Percentiles rank a stretch among this genome's conserved stretches.
Conservation (phyloP, 2,888 invertebrate genomes). For the Dryomyza anilis region DNA sequence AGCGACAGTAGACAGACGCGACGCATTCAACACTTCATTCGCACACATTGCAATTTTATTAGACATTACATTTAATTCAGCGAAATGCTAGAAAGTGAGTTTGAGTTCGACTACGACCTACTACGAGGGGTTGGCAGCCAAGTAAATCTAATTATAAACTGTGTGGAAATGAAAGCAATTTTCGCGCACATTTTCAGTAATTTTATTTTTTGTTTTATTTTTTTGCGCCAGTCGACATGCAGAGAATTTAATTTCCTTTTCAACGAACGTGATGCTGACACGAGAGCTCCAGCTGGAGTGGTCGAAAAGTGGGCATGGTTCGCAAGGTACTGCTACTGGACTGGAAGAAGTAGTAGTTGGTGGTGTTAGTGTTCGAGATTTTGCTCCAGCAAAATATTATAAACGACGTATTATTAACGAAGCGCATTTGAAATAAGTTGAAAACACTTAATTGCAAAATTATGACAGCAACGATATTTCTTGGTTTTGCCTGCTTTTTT, state of each 20-base stretch:
- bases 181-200: not conserved
- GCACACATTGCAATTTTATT: not conserved
- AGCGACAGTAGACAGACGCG: not conserved
- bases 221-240: not conserved
- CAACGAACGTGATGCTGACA: not conserved
- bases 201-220: too few species aligned
- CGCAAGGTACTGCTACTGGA: too few species aligned
- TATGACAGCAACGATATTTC: not conserved
- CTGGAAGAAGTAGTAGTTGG: not conserved
- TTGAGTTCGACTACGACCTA: too few species aligned
- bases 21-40: not conserved
- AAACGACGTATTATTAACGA: not conserved
- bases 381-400: not conserved
- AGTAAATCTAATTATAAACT: slow-evolving; percentile 13
- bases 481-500: too few species aligned
- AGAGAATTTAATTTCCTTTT: not conserved
- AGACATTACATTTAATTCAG: not conserved
- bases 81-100: not conserved
- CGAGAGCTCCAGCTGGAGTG: too few species aligned
- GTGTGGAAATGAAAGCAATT: slow-evolving; percentile 2
- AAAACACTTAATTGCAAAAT: not conserved
- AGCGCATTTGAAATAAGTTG: not conserved
- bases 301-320: too few species aligned
- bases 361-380: not conserved
- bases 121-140: not conserved